phyloP scores from a whole-genome alignment of 1,140 invertebrate genomes.

The Dendroctonus valens region DNA sequence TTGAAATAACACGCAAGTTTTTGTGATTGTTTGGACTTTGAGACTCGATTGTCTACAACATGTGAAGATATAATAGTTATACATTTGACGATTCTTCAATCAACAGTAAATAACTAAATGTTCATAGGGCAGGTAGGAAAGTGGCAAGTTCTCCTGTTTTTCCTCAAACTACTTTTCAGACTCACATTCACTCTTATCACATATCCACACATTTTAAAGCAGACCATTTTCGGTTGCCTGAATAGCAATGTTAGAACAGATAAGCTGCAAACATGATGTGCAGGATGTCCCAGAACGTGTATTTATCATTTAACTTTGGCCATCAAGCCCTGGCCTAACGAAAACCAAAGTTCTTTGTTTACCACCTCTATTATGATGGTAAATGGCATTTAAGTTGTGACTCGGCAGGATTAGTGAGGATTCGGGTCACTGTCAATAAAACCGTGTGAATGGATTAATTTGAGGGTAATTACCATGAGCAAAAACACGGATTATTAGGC shows the following conservation, averaged over 20 bases:
- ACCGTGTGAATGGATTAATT: background rate
- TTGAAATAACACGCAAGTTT: too few species aligned
- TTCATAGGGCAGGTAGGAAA: too few species aligned
- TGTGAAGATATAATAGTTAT: too few species aligned
- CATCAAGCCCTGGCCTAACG: background rate
- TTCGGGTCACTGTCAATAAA: background rate
- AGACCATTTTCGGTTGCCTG: too few species aligned
- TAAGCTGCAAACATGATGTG: slow-evolving; percentile 13
- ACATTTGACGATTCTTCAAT: too few species aligned
- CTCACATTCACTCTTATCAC: too few species aligned
- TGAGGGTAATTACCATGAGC: background rate
- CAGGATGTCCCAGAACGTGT: background rate
- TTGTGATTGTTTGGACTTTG: too few species aligned
- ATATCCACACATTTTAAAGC: too few species aligned
- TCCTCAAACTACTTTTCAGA: too few species aligned
- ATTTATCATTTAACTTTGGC: slow-evolving; percentile 6
- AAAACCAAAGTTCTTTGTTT: slow-evolving; percentile 5
- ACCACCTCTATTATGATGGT: slow-evolving; percentile 3
- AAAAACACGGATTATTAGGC: background rate
- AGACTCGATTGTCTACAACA: too few species aligned
- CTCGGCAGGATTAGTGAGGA: background rate
- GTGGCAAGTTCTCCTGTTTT: too few species aligned
- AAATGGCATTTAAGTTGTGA: background rate
- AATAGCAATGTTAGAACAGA: slow-evolving; percentile 5
- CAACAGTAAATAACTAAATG: too few species aligned